Base-by-base conservation (phyloP, 2,888 invertebrate species). In the Agrochola lota region DNA sequence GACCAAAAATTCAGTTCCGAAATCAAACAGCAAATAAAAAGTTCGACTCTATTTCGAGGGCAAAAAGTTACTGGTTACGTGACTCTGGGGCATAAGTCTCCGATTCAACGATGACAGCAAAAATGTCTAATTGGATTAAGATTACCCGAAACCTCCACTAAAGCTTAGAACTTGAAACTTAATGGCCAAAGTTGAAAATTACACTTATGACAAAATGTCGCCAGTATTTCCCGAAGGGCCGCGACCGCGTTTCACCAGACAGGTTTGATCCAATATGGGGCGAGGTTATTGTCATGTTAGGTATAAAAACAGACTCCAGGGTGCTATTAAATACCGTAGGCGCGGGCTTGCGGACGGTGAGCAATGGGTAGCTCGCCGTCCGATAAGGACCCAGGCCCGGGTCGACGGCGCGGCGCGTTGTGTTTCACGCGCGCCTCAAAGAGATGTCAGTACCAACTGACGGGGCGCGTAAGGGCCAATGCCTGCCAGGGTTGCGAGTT, bases 41-140 rank as follows among this genome's bases (percentile, higher is more conserved):
- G 30, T 78, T 26, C 15, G 17, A n/a, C 20, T 8, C 26, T 40
- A 72, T 64, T 78, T 17, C 67, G n/a, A 63, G 55, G 59, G 80
- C 46, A 62, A 72, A 68, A 85, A 72, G 40, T n/a, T 60, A 60
- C 62, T 20, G 59, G 17, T 59, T 85, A 69, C 81, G 81, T 85
- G 85, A 85, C 72, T 49, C 26, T 11, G 15, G 4, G 30, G 0
- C 35, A 35, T 79, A 40, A 71, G 62, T 35, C 43, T 52, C 35
- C 9, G n/a, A 35, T 63, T 67, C 52, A 35, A 35, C 40, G 23
- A 23, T 43, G 23, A 30, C 43, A 46, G 67, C 63, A 23, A 63
- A 64, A 69, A 68, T 60, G 15, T 52, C 57, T 80, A 81, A 81
- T 80, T 63, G 67, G 57, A 67, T 67, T 52, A 49, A 62, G 66